Evolutionary conservation across 2,888 invertebrate species (phyloP), one percentile per base, ranked within the genome.

Genomic region (Eristalis intricaria): DNA sequence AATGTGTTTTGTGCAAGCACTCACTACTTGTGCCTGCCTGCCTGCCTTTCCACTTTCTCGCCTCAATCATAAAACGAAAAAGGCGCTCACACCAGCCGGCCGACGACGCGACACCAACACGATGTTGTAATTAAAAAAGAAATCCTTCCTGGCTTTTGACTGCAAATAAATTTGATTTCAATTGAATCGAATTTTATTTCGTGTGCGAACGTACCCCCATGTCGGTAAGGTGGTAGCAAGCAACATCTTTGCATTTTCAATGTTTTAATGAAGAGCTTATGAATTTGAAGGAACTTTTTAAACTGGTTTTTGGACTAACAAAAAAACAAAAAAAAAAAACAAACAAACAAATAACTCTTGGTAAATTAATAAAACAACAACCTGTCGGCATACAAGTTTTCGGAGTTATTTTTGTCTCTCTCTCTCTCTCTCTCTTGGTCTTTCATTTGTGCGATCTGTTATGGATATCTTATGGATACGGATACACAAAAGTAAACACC

Each of bases 21-120:
- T 23, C 38, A 22, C 63, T 68, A 32, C 10, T 32, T 10, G 32
- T 32, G 32, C 32, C 32, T 29, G 64, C 69, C 56, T 32, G 32
- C 32, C 32, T 29, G 64, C 69, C 56, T 84, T 69, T 82, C 78
- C 65, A 86, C 86, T 86, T 86, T 86, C 86, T 86, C 82, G 64
- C 77, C 77, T 73, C 23, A 40, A 68, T 81, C 19, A 70, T 86
- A 78, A 76, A 65, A 77, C 63, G 71, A 63, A 50, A 19, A 50
- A 2, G 19, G 5, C 19, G 19, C 50, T 8, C 50, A 19, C 50
- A 19, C 19, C 19, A 19, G 19, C n/a, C 50, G 19, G 19, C n/a
- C 50, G 19, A 7, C 61, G 73, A 8, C 61, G 73, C 50, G 19
- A 7, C 61, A 68, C 8, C 61, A 68, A 74, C 73, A 75, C 63